Percentiles rank a stretch among this genome's conserved stretches.
These are phyloP conservation scores for Myotis yumanensis DNA, from an alignment of 2,113 vertebrate species.

Conservation along the genomic window DNA sequence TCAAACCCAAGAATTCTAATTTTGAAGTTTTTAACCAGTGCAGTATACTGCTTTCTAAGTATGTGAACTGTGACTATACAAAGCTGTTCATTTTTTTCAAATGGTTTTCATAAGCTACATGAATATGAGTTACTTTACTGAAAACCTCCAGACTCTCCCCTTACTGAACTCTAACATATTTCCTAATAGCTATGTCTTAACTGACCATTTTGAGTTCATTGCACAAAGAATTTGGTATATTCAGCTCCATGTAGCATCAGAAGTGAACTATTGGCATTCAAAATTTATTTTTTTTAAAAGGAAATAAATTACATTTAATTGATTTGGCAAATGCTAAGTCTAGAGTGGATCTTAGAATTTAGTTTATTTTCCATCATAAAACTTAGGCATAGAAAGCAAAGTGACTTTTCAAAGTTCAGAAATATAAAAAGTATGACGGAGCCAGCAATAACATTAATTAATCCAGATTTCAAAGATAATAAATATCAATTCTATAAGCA, in stretches of 20 bases:
- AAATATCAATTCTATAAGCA: not conserved
- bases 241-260: not conserved
- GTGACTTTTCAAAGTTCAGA: constrained; percentile 26
- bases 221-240: not conserved
- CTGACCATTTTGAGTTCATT: not conserved
- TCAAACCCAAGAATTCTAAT: constrained; percentile 2
- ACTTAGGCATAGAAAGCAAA: not conserved
- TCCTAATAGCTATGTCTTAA: not conserved
- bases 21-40: constrained; percentile 12
- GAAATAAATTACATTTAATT: not conserved
- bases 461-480: not conserved
- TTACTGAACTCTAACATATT: not conserved
- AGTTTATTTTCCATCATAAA: constrained; percentile 32
- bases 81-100: constrained; percentile 29
- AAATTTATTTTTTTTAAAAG: not conserved
- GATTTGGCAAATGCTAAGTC: not conserved
- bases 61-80: not conserved
- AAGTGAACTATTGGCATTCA: not conserved
- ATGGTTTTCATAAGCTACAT: constrained; percentile 28
- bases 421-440: not conserved
- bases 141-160: not conserved
- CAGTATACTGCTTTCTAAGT: not conserved
- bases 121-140: not conserved
- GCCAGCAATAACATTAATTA: not conserved
- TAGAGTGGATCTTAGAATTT: not conserved